These are phyloP conservation scores for Temnothorax longispinosus DNA, from an alignment of 1,140 invertebrate species.

Conservation along the genomic window DNA sequence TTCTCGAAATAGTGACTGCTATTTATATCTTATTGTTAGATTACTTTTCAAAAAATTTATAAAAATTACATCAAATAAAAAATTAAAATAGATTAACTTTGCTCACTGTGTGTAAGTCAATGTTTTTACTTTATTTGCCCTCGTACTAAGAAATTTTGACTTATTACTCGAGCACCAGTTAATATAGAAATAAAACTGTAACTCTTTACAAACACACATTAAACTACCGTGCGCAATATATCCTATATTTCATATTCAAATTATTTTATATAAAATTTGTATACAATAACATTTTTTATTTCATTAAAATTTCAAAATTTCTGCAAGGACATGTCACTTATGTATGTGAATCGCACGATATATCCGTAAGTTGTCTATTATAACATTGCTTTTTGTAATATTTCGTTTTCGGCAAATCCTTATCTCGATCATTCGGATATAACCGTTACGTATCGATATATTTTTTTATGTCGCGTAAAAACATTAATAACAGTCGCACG, in stretches of 20 bases:
- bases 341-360: not conserved
- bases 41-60: not conserved
- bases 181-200: not conserved
- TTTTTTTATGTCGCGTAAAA: not conserved
- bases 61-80: not conserved
- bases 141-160: not conserved
- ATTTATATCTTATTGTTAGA: not conserved
- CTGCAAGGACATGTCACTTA: not conserved
- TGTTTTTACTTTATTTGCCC: not conserved
- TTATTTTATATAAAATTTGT: not conserved
- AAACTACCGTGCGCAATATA: not conserved
- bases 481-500: not conserved
- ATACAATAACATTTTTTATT: not conserved
- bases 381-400: not conserved
- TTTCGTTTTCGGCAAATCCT: not conserved
- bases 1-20: not conserved
- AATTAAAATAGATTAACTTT: not conserved
- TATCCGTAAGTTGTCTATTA: not conserved
- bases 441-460: not conserved
- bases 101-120: not conserved
- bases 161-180: not conserved
- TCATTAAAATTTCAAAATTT: not conserved
- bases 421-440: not conserved
- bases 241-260: not conserved
- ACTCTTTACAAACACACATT: not conserved